These are phyloP conservation scores for Lanistes nyassanus DNA, from an alignment of 1,140 invertebrate species.

Conservation along the genomic window DNA sequence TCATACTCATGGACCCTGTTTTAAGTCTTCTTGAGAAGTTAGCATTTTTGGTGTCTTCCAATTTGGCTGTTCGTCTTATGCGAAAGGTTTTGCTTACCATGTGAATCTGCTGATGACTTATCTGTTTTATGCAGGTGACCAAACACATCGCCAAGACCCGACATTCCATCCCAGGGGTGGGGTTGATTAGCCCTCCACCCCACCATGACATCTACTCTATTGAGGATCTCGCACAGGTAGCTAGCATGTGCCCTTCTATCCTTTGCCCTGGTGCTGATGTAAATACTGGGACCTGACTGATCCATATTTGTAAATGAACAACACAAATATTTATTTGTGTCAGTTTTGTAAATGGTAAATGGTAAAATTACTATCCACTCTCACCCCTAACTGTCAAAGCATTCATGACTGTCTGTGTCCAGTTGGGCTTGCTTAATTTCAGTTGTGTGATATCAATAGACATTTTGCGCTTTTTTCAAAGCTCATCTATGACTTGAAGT, in stretches of 20 bases:
- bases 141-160: conserved; percentile 94
- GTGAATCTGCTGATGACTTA: neutral
- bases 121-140: conserved; percentile 75
- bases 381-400: neutral
- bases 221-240: conserved; percentile 92
- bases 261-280: neutral
- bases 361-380: neutral
- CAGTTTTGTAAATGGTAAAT: neutral
- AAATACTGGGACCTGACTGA: neutral
- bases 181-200: conserved; percentile 96
- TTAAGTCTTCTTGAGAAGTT: no score
- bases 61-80: no score
- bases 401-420: neutral
- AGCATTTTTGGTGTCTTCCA: no score
- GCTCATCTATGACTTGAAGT: conserved; percentile 98
- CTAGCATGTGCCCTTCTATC: no score
- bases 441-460: neutral
- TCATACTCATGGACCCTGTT: no score
- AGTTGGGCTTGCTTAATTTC: neutral
- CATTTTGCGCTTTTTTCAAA: conserved; percentile 43
- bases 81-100: no score
- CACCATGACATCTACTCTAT: conserved; percentile 99
- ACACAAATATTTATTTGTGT: neutral
- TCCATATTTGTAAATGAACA: neutral
- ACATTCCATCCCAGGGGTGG: conserved; percentile 97